phyloP scores from a whole-genome alignment of 1,140 invertebrate genomes.

The Anoplophora glabripennis region DNA sequence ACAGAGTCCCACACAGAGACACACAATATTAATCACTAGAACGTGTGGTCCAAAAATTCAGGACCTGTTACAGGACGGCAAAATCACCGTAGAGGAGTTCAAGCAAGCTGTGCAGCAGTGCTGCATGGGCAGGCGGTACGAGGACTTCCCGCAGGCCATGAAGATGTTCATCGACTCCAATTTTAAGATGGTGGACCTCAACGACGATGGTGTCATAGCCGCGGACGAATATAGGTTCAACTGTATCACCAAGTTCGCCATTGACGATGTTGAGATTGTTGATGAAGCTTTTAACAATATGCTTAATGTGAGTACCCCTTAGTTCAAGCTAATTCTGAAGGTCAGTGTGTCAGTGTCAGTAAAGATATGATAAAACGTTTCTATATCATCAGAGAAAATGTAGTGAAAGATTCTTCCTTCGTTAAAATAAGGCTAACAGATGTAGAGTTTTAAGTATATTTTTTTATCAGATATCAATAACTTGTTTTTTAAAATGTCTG shows the following conservation, averaged over 20 bases:
- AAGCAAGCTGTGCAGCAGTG: constrained; percentile 76
- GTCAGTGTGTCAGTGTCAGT: too few relatives aligned
- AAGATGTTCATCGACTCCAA: constrained; percentile 80
- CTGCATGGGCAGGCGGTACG: constrained; percentile 72
- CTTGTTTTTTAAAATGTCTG: too few relatives aligned
- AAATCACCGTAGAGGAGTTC: constrained; percentile 77
- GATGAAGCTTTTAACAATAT: constrained; percentile 75
- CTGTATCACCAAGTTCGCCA: constrained; percentile 73
- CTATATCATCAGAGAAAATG: too few relatives aligned
- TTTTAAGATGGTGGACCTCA: constrained; percentile 76
- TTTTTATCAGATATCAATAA: too few relatives aligned
- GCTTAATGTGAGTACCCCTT: constrained; percentile 62
- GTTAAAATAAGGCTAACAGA: too few relatives aligned
- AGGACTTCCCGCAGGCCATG: constrained; percentile 77
- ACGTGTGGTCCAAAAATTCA: constrained; percentile 18
- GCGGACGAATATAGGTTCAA: constrained; percentile 80
- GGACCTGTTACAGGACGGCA: constrained; percentile 66
- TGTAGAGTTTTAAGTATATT: too few relatives aligned
- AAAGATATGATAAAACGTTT: too few relatives aligned
- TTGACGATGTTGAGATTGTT: constrained; percentile 69
- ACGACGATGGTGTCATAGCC: constrained; percentile 73
- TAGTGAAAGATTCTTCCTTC: too few relatives aligned
- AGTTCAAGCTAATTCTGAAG: too few relatives aligned
- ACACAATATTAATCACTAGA: neutral
- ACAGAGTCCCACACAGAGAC: constrained; percentile 1